Conservation (phyloP, 2,113 vertebrate species). For the Petromus typicus region DNA sequence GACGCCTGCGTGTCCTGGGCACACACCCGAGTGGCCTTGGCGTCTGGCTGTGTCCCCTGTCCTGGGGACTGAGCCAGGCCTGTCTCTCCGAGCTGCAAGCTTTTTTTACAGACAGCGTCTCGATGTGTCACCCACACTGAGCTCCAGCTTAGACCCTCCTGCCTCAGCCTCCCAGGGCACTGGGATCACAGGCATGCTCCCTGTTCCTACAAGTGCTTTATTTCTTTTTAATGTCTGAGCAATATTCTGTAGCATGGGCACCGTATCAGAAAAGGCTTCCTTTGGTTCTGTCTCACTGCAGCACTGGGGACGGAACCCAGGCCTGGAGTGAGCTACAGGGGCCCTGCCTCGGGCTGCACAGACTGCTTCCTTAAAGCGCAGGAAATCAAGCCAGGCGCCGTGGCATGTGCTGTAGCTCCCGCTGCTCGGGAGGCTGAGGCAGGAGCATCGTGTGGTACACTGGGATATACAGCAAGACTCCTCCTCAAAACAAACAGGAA, state of each 20-base stretch:
- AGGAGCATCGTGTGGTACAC: neutral
- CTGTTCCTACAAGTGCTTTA: neutral
- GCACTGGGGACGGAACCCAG: neutral
- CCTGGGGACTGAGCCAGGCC: neutral
- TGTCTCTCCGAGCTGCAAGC: neutral
- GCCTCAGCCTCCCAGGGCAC: neutral
- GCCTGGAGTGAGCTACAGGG: neutral
- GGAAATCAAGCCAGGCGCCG: neutral
- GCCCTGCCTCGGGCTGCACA: neutral
- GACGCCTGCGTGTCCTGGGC: neutral
- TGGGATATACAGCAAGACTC: neutral
- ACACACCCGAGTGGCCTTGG: neutral
- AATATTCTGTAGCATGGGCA: neutral
- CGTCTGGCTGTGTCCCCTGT: neutral
- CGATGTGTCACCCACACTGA: neutral
- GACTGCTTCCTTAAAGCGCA: neutral
- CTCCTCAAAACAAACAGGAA: neutral
- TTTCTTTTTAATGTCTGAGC: neutral
- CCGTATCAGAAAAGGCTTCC: neutral
- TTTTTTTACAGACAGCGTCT: neutral
- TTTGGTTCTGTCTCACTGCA: neutral
- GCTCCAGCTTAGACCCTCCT: neutral
- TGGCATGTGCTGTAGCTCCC: neutral
- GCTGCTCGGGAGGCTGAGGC: neutral
- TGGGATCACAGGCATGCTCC: neutral